These are phyloP conservation scores for Adrianichthys oophorus DNA, from an alignment of 2,797 vertebrate genomes.

Conservation along the genomic window DNA sequence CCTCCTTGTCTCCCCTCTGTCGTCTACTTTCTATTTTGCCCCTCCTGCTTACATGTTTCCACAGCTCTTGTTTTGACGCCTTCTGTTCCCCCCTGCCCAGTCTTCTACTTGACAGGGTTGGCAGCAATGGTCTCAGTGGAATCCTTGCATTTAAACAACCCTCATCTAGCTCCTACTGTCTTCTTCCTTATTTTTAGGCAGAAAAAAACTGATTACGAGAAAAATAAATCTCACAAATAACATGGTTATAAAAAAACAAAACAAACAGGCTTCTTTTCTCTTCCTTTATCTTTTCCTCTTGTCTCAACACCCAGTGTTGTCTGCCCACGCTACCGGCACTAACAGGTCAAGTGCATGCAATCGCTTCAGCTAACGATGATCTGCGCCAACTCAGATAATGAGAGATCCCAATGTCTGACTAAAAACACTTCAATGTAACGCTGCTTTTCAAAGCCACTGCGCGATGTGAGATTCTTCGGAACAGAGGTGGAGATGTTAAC, in stretches of 20 bases:
- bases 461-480: slow-evolving; percentile 44
- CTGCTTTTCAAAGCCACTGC: slow-evolving; percentile 54
- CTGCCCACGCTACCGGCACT: slow-evolving; percentile 44
- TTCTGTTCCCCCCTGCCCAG: slow-evolving; percentile 32
- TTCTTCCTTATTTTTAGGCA: slow-evolving; percentile 9
- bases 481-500: slow-evolving; percentile 9
- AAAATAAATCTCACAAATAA: neutral
- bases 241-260: slow-evolving; percentile 1
- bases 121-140: slow-evolving; percentile 52
- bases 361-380: slow-evolving; percentile 58
- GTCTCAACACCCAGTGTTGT: slow-evolving; percentile 29
- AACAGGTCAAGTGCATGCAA: slow-evolving; percentile 69
- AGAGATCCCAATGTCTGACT: slow-evolving; percentile 48
- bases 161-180: slow-evolving; percentile 30
- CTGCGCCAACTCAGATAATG: slow-evolving; percentile 60
- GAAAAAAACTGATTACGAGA: neutral
- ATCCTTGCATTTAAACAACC: slow-evolving; percentile 37
- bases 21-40: slow-evolving; percentile 11
- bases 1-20: slow-evolving; percentile 10
- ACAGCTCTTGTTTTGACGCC: slow-evolving; percentile 34
- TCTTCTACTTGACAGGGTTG: slow-evolving; percentile 47
- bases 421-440: slow-evolving; percentile 61
- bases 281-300: slow-evolving; percentile 13
- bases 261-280: slow-evolving; percentile 4
- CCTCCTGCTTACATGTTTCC: slow-evolving; percentile 12